Conservation (phyloP, 2,888 invertebrate species). For the Scotopteryx bipunctaria region DNA sequence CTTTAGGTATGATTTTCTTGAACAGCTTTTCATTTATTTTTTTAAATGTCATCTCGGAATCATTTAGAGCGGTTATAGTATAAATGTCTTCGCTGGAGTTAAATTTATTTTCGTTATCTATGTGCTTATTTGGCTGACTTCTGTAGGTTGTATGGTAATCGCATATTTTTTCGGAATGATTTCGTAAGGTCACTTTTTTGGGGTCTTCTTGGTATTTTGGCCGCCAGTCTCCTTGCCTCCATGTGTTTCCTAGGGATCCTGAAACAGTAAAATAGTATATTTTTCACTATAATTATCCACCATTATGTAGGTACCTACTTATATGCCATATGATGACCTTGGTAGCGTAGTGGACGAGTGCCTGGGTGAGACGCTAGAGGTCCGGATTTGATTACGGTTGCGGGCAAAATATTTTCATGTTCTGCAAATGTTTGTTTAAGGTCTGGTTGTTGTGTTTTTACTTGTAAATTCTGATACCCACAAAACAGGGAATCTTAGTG, state of each 20-base stretch:
- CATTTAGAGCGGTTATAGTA: slow-evolving; percentile 35
- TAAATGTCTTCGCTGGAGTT: slow-evolving; percentile 24
- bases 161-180: slow-evolving; percentile 51
- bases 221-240: slow-evolving; percentile 90
- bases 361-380: too few relatives aligned
- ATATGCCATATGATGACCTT: too few relatives aligned
- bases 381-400: too few relatives aligned
- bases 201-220: slow-evolving; percentile 65
- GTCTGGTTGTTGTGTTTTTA: too few relatives aligned
- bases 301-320: neutral
- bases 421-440: too few relatives aligned
- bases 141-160: slow-evolving; percentile 40
- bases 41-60: slow-evolving; percentile 40
- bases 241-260: slow-evolving; percentile 90
- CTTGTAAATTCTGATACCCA: too few relatives aligned
- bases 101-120: slow-evolving; percentile 20
- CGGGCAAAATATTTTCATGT: too few relatives aligned
- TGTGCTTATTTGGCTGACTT: slow-evolving; percentile 20
- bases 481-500: too few relatives aligned
- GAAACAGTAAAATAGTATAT: slow-evolving; percentile 36
- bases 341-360: too few relatives aligned
- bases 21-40: slow-evolving; percentile 52
- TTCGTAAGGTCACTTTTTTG: slow-evolving; percentile 55
- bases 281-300: neutral
- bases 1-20: slow-evolving; percentile 55